Evolutionary conservation across 92 coral and sea anemone genomes (phyloP), one percentile per base, ranked within the genome.

Genomic region (Anthopleura xanthogrammica): DNA sequence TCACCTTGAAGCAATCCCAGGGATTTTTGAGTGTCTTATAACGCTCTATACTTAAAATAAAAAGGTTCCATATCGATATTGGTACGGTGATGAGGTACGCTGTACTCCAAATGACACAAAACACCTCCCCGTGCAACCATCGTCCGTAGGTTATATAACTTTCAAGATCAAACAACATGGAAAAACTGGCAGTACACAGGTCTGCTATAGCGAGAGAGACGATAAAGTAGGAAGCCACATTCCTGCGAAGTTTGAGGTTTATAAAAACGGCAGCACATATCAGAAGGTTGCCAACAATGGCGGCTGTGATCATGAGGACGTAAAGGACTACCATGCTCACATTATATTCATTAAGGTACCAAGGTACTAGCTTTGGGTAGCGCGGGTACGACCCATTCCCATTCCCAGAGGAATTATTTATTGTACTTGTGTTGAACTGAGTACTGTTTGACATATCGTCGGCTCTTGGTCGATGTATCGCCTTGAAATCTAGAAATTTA

Each of bases 181-280:
- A 91, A 13, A 94, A n/a, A 46, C 90, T 60, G 1, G 94, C 90
- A 9, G 98, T 90, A 52, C 84, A 75, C 23, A 94, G 77, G 83
- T 92, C 98, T 41, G 98, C 91, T 42, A 94, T 54, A 3, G 98
- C 92, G 29, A 94, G 87, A 39, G 95, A 92, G 17, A 92, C 86
- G 12, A 94, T 86, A 82, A 90, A 94, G 77, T 89, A 92, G 4
- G 89, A 71, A 41, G 92, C 85, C 39, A 89, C 82, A 23, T 89
- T 88, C 41, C 84, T 90, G 13, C 94, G 91, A 16, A 94, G 91
- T 13, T 79, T 83, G 50, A 79, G 84, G 88, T 89, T 91, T 78
- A 87, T 41, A 60, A 87, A 52, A 71, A 92, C 91, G 29, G 93
- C 93, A 20, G 84, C 41, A 56, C 92, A 88, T 19, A 93, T 92